These are phyloP conservation scores for Schizopygopsis pylzovi DNA, from an alignment of 2,797 vertebrate genomes.

Conservation along the genomic window DNA sequence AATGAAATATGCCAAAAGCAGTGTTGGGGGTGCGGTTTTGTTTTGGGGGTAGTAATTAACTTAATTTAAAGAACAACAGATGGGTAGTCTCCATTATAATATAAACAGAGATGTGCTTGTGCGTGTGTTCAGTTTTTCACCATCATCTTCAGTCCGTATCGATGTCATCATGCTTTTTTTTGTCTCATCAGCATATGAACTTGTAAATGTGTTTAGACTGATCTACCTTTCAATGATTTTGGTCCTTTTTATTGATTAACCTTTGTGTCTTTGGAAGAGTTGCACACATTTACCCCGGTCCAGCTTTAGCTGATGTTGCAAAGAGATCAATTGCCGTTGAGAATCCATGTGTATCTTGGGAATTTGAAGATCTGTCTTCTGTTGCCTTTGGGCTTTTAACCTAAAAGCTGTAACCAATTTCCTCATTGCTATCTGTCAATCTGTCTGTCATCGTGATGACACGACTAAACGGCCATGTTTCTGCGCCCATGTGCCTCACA, in stretches of 20 bases:
- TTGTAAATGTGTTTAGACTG: constrained; percentile 52
- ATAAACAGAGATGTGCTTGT: neutral
- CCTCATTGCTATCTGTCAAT: constrained; percentile 25
- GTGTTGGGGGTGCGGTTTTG: neutral
- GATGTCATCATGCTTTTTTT: constrained; percentile 28
- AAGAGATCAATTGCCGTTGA: constrained; percentile 39
- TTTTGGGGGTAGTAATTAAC: constrained; percentile 13
- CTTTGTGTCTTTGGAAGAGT: constrained; percentile 43
- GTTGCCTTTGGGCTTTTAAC: constrained; percentile 43
- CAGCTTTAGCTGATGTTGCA: constrained; percentile 41
- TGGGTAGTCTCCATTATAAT: neutral
- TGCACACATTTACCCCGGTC: constrained; percentile 24
- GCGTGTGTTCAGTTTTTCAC: neutral
- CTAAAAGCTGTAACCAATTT: constrained; percentile 36
- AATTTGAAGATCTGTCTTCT: constrained; percentile 38
- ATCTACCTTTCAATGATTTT: constrained; percentile 52
- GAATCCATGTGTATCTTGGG: constrained; percentile 46
- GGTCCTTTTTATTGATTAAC: constrained; percentile 37
- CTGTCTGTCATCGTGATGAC: constrained; percentile 31
- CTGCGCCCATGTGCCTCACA: neutral
- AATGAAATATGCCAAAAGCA: neutral
- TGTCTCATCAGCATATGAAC: constrained; percentile 47
- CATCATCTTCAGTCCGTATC: constrained; percentile 15
- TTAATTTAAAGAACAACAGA: constrained; percentile 22
- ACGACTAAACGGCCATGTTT: neutral